Conservation (phyloP, 2,113 vertebrate species). For the Acanthochromis polyacanthus region DNA sequence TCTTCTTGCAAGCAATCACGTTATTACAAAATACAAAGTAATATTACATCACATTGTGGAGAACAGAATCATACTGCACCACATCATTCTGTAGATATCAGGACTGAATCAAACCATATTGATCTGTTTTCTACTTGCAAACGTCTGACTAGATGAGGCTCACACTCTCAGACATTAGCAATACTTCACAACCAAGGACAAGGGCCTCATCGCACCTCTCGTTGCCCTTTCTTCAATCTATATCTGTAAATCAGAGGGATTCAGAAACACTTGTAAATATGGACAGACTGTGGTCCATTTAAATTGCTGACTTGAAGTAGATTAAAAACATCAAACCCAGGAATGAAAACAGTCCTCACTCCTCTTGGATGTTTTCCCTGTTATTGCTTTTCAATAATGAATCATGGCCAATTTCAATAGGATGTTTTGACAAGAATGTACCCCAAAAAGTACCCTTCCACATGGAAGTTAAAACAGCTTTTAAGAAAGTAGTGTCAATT, state of each 20-base stretch:
- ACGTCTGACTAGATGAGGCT: conserved; percentile 35
- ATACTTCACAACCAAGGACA: conserved; percentile 48
- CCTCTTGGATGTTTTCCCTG: too few relatives aligned
- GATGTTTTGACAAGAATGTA: too few relatives aligned
- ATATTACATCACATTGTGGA: conserved; percentile 28
- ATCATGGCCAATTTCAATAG: too few relatives aligned
- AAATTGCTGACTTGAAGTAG: too few relatives aligned
- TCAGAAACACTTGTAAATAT: background rate
- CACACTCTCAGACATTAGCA: conserved; percentile 23
- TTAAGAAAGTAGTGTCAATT: too few relatives aligned
- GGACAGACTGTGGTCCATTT: background rate
- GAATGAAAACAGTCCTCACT: too few relatives aligned
- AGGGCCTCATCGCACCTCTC: conserved; percentile 32
- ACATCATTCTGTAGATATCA: conserved; percentile 25
- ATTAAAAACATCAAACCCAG: too few relatives aligned
- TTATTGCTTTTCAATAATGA: too few relatives aligned
- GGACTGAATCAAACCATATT: conserved; percentile 51
- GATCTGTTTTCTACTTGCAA: conserved; percentile 57
- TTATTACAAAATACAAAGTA: conserved; percentile 13
- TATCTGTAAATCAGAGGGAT: conserved; percentile 10
- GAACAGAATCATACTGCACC: conserved; percentile 35
- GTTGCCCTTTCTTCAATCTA: conserved; percentile 16
- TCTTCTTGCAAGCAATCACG: background rate
- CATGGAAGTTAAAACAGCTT: too few relatives aligned
- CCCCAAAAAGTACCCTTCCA: too few relatives aligned